phyloP scores from a whole-genome alignment of 1,140 invertebrate species.

The Trialeurodes vaporariorum region DNA sequence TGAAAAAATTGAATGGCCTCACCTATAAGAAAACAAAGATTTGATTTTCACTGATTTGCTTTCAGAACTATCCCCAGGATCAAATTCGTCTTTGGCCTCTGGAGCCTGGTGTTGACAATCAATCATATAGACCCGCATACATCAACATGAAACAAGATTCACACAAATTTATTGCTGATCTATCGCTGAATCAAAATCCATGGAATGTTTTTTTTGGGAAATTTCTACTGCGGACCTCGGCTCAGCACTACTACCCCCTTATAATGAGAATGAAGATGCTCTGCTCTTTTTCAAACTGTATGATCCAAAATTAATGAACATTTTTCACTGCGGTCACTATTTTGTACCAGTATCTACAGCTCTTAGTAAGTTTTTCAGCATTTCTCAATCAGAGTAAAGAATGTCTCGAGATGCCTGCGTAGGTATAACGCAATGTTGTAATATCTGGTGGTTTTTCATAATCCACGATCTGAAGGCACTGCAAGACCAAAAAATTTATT shows the following conservation, averaged over 20 bases:
- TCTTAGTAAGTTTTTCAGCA: conserved; percentile 45
- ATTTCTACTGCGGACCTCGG: conserved; percentile 73
- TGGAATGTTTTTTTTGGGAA: conserved; percentile 89
- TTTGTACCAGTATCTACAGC: conserved; percentile 77
- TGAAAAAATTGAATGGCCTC: no score
- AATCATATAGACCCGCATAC: conserved; percentile 75
- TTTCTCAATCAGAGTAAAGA: no score
- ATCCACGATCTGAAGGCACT: no score
- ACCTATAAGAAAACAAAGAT: no score
- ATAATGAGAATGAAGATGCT: conserved; percentile 90
- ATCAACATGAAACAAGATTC: conserved; percentile 74
- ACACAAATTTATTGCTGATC: conserved; percentile 62
- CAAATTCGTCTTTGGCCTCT: conserved; percentile 91
- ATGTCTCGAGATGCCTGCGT: no score
- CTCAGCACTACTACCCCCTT: conserved; percentile 56
- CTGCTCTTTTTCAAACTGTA: no score
- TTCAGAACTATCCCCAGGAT: conserved; percentile 67
- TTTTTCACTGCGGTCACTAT: conserved; percentile 86
- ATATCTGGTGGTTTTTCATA: no score
- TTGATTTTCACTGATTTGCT: no score
- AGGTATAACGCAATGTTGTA: no score
- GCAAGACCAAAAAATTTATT: no score
- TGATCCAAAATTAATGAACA: conserved; percentile 70
- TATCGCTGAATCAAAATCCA: conserved; percentile 74
- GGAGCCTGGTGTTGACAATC: conserved; percentile 68